Conservation (phyloP, 1,140 invertebrate genomes). For the Anoplophora glabripennis region DNA sequence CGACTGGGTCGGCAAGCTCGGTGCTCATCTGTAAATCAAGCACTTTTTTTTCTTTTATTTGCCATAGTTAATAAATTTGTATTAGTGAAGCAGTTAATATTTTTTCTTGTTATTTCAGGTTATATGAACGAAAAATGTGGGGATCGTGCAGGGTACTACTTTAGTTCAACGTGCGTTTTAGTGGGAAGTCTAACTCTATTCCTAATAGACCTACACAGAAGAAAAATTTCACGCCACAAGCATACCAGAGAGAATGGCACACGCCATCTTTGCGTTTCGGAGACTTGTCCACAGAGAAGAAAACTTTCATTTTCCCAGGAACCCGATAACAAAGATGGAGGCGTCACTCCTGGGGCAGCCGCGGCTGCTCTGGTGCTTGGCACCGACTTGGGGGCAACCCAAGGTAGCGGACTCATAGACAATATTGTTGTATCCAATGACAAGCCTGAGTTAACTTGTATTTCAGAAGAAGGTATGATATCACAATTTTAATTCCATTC, state of each 20-base stretch:
- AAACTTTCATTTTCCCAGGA: constrained; percentile 60
- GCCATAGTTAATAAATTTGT: too few species aligned
- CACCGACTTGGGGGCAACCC: constrained; percentile 51
- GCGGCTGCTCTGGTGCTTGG: constrained; percentile 56
- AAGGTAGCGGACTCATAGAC: constrained; percentile 35
- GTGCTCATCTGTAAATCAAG: too few species aligned
- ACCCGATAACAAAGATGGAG: constrained; percentile 55
- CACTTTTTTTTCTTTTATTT: too few species aligned
- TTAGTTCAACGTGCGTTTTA: constrained; percentile 74
- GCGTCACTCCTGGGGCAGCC: constrained; percentile 47
- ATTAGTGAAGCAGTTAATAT: neutral
- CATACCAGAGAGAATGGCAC: constrained; percentile 61
- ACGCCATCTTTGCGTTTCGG: constrained; percentile 56
- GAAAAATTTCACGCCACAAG: constrained; percentile 66
- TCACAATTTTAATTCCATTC: neutral
- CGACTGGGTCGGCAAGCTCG: too few species aligned
- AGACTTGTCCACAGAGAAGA: constrained; percentile 57
- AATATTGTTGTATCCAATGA: constrained; percentile 46
- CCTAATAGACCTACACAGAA: constrained; percentile 73
- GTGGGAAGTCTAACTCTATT: constrained; percentile 74
- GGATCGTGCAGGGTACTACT: constrained; percentile 75
- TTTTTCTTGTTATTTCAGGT: constrained; percentile 53
- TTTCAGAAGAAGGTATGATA: constrained; percentile 77
- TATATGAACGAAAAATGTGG: constrained; percentile 75
- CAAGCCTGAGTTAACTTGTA: constrained; percentile 78